Evolutionary conservation across 2,113 vertebrate species (phyloP).

Genomic region (Cranoglanis bouderius): DNA sequence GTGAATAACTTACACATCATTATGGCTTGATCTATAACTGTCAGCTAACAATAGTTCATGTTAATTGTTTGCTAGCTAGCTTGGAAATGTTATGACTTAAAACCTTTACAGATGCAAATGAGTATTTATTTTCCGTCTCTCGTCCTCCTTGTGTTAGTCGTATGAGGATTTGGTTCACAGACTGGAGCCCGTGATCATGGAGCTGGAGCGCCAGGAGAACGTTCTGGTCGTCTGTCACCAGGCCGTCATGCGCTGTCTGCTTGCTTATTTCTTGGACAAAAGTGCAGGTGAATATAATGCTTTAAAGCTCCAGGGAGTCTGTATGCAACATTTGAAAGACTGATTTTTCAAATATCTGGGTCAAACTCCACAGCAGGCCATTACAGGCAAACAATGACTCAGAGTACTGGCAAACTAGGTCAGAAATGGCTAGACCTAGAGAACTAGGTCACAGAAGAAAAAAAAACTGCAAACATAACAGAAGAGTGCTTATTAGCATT

Average conservation of each 20-base stretch:
- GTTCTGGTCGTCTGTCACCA: constrained; percentile 89
- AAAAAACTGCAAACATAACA: neutral
- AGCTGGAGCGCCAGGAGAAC: constrained; percentile 92
- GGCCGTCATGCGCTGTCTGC: constrained; percentile 88
- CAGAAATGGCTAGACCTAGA: neutral
- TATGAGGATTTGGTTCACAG: constrained; percentile 92
- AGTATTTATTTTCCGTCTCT: constrained; percentile 3
- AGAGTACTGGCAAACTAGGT: neutral
- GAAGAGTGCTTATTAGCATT: neutral
- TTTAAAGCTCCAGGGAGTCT: neutral
- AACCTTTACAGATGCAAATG: neutral
- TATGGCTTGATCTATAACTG: neutral
- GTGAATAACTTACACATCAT: neutral
- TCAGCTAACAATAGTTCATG: neutral
- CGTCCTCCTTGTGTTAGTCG: constrained; percentile 70
- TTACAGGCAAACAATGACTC: neutral
- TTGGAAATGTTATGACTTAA: neutral
- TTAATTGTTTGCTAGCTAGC: neutral
- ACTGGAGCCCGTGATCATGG: constrained; percentile 93
- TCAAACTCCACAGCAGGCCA: neutral
- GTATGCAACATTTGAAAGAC: neutral
- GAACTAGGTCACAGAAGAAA: too few relatives aligned
- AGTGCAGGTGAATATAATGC: constrained; percentile 73
- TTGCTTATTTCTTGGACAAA: constrained; percentile 92
- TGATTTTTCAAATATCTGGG: neutral